A percentile compares a stretch with the other conserved stretches of the same genome.
Conservation (phyloP, 1,140 invertebrate species). For the Drosophila jambulina region DNA sequence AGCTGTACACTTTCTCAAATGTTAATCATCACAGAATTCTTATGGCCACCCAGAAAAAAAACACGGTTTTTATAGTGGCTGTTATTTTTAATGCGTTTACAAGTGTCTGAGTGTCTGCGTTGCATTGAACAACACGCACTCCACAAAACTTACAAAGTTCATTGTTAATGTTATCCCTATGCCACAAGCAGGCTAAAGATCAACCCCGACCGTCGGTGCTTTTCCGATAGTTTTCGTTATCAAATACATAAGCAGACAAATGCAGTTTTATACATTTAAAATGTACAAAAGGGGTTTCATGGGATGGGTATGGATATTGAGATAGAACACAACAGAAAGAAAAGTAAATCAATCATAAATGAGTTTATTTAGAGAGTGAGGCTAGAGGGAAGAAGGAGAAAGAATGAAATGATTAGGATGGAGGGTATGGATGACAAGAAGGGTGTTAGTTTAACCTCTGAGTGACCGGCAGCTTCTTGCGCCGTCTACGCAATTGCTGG, state of each 20-base stretch:
- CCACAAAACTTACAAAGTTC: constrained; percentile 62
- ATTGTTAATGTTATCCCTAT: constrained; percentile 46
- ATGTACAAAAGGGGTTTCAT: constrained; percentile 57
- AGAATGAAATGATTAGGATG: constrained; percentile 17
- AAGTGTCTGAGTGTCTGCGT: constrained; percentile 60
- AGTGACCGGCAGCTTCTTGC: constrained; percentile 85
- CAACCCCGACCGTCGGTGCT: constrained; percentile 13
- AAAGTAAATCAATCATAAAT: constrained; percentile 8
- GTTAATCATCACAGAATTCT: neutral
- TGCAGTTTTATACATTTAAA: constrained; percentile 73
- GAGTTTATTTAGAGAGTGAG: neutral
- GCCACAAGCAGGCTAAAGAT: constrained; percentile 12
- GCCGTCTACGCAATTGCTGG: constrained; percentile 85
- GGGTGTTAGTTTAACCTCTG: constrained; percentile 84
- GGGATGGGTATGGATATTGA: constrained; percentile 8
- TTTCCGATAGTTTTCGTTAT: constrained; percentile 38
- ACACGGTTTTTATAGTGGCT: constrained; percentile 4
- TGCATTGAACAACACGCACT: constrained; percentile 41
- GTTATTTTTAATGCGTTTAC: constrained; percentile 68
- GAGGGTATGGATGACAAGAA: constrained; percentile 11
- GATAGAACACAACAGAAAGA: constrained; percentile 23
- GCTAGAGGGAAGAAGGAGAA: neutral
- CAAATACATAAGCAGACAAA: constrained; percentile 66
- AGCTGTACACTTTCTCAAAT: too few relatives aligned
- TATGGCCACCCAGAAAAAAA: neutral